Percentiles rank a stretch among this genome's conserved stretches.
Conservation (phyloP, 2,888 invertebrate genomes). For the Eupithecia subfuscata region DNA sequence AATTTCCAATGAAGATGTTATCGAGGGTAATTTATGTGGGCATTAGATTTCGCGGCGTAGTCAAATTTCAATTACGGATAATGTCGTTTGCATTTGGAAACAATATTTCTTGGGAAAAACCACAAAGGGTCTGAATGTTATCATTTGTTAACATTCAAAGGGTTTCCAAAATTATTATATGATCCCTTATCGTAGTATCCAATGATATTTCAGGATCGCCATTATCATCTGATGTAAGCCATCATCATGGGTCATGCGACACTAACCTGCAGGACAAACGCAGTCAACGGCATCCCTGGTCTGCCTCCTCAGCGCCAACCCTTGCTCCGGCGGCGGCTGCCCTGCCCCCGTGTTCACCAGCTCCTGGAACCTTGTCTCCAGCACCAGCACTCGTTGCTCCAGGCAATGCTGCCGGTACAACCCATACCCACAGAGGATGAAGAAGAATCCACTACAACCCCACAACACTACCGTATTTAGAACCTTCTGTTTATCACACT, state of each 20-base stretch:
- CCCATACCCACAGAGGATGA: conserved; percentile 70
- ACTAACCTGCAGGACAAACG: conserved; percentile 77
- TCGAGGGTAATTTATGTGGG: conserved; percentile 42
- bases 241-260: background rate
- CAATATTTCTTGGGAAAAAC: conserved; percentile 4
- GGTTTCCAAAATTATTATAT: background rate
- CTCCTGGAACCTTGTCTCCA: conserved; percentile 65
- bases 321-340: conserved; percentile 43
- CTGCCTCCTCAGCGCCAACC: conserved; percentile 61
- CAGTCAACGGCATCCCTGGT: conserved; percentile 73
- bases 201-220: background rate
- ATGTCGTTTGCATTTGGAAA: conserved; percentile 26
- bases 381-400: conserved; percentile 68
- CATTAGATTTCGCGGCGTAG: conserved; percentile 41
- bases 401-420: conserved; percentile 71
- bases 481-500: conserved; percentile 60
- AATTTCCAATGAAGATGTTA: conserved; percentile 39
- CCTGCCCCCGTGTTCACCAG: conserved; percentile 43
- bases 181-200: background rate
- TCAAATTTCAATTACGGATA: conserved; percentile 44
- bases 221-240: background rate
- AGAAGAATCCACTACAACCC: conserved; percentile 73
- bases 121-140: background rate
- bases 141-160: background rate
- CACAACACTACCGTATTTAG: conserved; percentile 74